Conservation (phyloP, 2,888 invertebrate species). For the Alviniconcha strummeri region DNA sequence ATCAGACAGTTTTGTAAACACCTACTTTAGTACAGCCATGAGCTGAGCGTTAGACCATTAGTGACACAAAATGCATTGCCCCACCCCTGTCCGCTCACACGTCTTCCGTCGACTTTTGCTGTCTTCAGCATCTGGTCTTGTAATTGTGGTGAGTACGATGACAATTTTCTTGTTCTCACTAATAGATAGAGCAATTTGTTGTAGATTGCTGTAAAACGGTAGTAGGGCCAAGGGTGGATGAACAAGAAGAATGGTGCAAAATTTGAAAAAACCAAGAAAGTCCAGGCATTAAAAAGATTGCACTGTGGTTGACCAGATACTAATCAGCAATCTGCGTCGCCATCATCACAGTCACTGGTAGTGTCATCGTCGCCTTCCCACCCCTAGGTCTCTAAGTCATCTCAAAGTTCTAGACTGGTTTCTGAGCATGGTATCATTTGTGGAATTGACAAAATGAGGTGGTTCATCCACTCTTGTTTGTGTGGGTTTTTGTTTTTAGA, state of each 20-base stretch:
- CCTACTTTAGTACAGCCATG: too few relatives aligned
- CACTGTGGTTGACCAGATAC: too few relatives aligned
- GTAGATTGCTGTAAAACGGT: not conserved
- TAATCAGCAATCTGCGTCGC: too few relatives aligned
- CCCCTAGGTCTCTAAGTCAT: too few relatives aligned
- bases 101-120: slow-evolving; percentile 5
- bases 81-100: not conserved
- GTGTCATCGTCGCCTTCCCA: too few relatives aligned
- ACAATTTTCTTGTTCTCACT: slow-evolving; percentile 12
- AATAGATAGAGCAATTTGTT: not conserved
- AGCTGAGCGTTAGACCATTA: too few relatives aligned
- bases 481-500: slow-evolving; percentile 29
- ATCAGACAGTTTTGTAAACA: too few relatives aligned
- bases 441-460: not conserved
- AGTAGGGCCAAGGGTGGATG: slow-evolving; percentile 24
- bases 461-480: slow-evolving; percentile 32
- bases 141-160: slow-evolving; percentile 29
- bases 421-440: too few relatives aligned
- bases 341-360: too few relatives aligned
- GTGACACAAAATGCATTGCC: not conserved
- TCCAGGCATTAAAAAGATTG: too few relatives aligned
- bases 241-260: slow-evolving; percentile 1
- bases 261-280: too few relatives aligned
- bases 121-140: slow-evolving; percentile 16
- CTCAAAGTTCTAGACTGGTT: too few relatives aligned